Conservation (phyloP, 2,797 vertebrate species). For the Cetoscarus ocellatus region DNA sequence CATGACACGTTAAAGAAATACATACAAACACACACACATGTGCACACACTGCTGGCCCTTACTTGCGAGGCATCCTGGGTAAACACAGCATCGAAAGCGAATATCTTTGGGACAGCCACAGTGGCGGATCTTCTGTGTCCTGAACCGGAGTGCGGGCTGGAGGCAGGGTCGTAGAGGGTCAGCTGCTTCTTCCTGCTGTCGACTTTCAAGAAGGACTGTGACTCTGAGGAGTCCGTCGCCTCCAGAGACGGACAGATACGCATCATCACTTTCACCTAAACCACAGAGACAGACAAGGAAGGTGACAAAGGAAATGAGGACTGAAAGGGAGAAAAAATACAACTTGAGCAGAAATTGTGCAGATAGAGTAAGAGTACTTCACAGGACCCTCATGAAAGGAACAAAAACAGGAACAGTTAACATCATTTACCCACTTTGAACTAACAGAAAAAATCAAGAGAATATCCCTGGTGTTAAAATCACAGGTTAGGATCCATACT, state of each 20-base stretch:
- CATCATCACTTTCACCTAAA: slow-evolving; percentile 98
- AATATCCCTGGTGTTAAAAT: neutral
- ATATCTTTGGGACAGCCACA: slow-evolving; percentile 93
- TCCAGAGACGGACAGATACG: slow-evolving; percentile 94
- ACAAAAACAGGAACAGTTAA: neutral
- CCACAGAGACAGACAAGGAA: slow-evolving; percentile 36
- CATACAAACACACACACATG: slow-evolving; percentile 19
- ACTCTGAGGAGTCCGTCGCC: slow-evolving; percentile 89
- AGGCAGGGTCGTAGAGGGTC: slow-evolving; percentile 91
- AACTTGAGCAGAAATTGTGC: neutral
- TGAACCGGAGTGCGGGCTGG: slow-evolving; percentile 84
- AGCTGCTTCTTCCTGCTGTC: slow-evolving; percentile 97
- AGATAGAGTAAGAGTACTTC: slow-evolving; percentile 15
- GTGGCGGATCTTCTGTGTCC: slow-evolving; percentile 88
- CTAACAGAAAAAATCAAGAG: neutral
- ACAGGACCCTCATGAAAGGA: slow-evolving; percentile 2
- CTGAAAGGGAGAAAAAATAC: slow-evolving; percentile 32
- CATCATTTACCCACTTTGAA: neutral
- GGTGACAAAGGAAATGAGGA: neutral
- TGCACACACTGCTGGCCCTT: slow-evolving; percentile 45
- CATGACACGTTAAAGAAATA: slow-evolving; percentile 18
- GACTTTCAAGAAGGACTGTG: slow-evolving; percentile 95
- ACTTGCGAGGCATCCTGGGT: slow-evolving; percentile 97
- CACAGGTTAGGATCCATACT: slow-evolving; percentile 27
- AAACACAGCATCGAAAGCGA: slow-evolving; percentile 96